phyloP scores from a whole-genome alignment of 2,797 vertebrate genomes.

The Coregonus sp. region DNA sequence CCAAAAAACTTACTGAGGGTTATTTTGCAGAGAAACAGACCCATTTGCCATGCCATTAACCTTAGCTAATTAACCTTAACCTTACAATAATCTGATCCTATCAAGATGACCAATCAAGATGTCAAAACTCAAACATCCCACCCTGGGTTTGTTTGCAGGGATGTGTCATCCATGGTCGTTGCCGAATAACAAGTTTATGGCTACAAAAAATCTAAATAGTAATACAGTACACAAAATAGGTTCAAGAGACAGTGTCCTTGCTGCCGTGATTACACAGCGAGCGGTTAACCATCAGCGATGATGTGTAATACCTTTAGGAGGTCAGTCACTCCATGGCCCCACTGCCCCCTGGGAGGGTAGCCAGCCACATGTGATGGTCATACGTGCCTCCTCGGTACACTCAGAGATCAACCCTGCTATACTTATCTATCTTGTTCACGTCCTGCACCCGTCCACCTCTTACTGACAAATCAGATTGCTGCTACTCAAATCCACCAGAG shows the following conservation, averaged over 20 bases:
- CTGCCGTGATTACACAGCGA: not conserved
- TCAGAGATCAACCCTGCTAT: too few species aligned
- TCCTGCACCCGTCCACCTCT: not conserved
- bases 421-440: too few species aligned
- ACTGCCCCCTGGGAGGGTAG: not conserved
- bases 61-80: not conserved
- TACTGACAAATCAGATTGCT: not conserved
- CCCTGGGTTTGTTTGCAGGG: slow-evolving; percentile 32
- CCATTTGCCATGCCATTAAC: not conserved
- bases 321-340: slow-evolving; percentile 7
- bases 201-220: slow-evolving; percentile 65
- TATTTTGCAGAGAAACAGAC: not conserved
- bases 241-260: slow-evolving; percentile 30
- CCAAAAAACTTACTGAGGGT: not conserved
- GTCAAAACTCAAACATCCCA: not conserved
- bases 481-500: not conserved
- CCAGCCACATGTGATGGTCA: not conserved
- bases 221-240: slow-evolving; percentile 61
- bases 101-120: slow-evolving; percentile 10
- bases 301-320: not conserved
- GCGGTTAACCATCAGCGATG: not conserved
- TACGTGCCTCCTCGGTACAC: too few species aligned
- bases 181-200: slow-evolving; percentile 58
- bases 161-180: slow-evolving; percentile 23
- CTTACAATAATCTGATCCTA: not conserved